phyloP scores from a whole-genome alignment of 2,888 invertebrate species.

The Orchesellides sinensis region DNA sequence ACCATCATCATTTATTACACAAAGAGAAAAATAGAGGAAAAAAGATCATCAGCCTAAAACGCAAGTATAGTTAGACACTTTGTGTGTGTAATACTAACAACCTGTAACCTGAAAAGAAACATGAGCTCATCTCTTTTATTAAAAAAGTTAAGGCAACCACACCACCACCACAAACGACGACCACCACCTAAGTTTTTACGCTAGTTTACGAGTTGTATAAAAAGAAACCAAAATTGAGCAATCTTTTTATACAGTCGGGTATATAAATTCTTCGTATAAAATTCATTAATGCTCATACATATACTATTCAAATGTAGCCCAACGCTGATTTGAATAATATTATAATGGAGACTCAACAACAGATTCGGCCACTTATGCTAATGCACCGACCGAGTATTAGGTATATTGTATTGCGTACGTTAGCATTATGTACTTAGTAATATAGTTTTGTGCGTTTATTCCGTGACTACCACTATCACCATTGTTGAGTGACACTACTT shows the following conservation, averaged over 20 bases:
- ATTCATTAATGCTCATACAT: too few relatives aligned
- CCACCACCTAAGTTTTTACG: constrained; percentile 54
- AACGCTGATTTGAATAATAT: constrained; percentile 46
- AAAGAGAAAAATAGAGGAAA: neutral
- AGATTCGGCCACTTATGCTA: constrained; percentile 28
- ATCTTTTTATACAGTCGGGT: neutral
- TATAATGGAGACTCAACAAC: constrained; percentile 4
- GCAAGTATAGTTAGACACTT: constrained; percentile 6
- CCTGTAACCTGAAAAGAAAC: constrained; percentile 50
- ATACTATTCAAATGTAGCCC: neutral
- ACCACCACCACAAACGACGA: constrained; percentile 35
- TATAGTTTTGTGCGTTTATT: constrained; percentile 17
- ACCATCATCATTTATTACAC: neutral
- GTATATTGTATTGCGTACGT: neutral
- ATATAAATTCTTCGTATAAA: too few relatives aligned
- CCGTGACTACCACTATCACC: neutral
- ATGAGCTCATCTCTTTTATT: constrained; percentile 67
- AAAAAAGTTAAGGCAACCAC: constrained; percentile 58
- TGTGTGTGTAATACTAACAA: constrained; percentile 9
- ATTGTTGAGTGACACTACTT: neutral
- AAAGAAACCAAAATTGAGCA: too few relatives aligned
- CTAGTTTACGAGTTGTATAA: constrained; percentile 23
- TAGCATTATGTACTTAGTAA: too few relatives aligned
- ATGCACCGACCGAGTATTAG: constrained; percentile 1
- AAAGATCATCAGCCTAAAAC: constrained; percentile 5